Base-by-base conservation (phyloP, 2,888 invertebrate genomes). In the Colostygia pectinataria region DNA sequence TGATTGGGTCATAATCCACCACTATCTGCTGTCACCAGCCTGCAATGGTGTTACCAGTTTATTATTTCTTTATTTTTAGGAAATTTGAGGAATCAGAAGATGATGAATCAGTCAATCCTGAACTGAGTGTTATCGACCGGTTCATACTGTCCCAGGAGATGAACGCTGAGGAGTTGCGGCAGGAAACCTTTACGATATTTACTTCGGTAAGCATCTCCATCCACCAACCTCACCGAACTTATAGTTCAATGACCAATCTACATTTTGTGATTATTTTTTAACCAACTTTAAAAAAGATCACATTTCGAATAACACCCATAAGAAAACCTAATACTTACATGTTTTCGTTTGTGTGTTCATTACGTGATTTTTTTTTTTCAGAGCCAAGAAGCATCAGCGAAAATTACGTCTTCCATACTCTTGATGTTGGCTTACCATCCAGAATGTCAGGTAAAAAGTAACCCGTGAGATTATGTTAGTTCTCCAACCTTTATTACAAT, bases 351-450 rank as follows among this genome's bases (percentile, higher is more conserved):
- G n/a, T n/a, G n/a, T n/a, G n/a, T n/a, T n/a, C n/a, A n/a, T n/a
- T n/a, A n/a, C n/a, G n/a, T n/a, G n/a, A n/a, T n/a, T 33, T 8
- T 5, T 1, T 14, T 15, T 14, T 84, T 79, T 54, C 74, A 88
- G 88, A 84, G 85, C 61, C 88, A 88, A 67, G 88, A 88, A 60
- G 80, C 88, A 0, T 63, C 86, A 1, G 88, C 83, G 0, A 88
- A 87, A 62, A 82, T 86, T 28, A 6, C 80, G 0, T 82, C 84
- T 1, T 77, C 64, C 42, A 1, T 82, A 2, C 44, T 88, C 1
- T 54, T 87, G 13, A 87, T 88, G 88, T 72, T 87, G 81, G 87
- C 87, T 0, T 84, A 71, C 47, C 80, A 88, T 59, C 83, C 78
- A 2, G 42, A 73, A n/a, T 82, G 72, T 59, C 85, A 86, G 77